Evolutionary conservation across 2,888 invertebrate species (phyloP).

Genomic region (Chaetogeoica ovagalla): DNA sequence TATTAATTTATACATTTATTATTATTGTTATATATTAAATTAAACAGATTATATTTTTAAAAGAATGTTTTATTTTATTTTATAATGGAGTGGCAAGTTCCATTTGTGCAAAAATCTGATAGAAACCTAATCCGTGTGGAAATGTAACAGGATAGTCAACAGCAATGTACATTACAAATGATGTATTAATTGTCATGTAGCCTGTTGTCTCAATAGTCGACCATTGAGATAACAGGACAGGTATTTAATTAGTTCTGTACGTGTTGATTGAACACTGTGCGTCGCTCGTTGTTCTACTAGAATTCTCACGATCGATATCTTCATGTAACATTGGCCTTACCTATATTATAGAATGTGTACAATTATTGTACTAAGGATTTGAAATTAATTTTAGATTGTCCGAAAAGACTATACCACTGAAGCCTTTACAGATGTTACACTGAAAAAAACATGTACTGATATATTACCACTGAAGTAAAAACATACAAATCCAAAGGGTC

Average conservation of each 20-base stretch:
- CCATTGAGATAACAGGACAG: too few relatives aligned
- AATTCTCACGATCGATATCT: too few relatives aligned
- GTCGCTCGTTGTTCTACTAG: too few relatives aligned
- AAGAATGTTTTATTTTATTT: background rate
- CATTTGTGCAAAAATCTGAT: too few relatives aligned
- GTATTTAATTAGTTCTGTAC: too few relatives aligned
- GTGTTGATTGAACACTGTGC: too few relatives aligned
- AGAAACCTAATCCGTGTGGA: too few relatives aligned
- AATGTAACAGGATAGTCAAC: too few relatives aligned
- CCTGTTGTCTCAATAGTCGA: too few relatives aligned
- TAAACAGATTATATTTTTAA: slow-evolving; percentile 27
- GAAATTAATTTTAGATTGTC: background rate
- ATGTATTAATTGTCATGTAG: too few relatives aligned
- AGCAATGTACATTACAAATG: too few relatives aligned
- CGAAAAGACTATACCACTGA: background rate
- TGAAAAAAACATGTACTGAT: background rate
- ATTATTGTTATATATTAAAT: slow-evolving; percentile 36
- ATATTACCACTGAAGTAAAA: background rate
- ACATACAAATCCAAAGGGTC: background rate
- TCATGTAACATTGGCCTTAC: too few relatives aligned
- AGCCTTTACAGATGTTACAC: background rate
- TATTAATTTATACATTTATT: slow-evolving; percentile 40
- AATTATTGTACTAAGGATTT: background rate
- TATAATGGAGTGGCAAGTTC: background rate
- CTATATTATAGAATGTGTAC: background rate